Percentiles rank a stretch among this genome's conserved stretches.
Evolutionary conservation across 2,888 invertebrate genomes (phyloP).

Genomic region (Ichneumoninae sp.): DNA sequence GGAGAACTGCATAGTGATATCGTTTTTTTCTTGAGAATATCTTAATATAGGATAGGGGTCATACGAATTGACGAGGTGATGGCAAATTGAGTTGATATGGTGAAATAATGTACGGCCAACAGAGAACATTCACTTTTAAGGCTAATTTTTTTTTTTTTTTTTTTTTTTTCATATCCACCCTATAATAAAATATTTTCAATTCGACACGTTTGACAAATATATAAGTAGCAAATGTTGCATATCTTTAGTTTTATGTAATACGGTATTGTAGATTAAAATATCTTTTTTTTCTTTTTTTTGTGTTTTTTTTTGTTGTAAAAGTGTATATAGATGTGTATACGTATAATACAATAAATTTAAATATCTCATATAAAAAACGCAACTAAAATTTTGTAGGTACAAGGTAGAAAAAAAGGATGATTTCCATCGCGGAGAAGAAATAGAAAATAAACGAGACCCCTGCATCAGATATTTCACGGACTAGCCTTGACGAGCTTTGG

Average conservation of each 20-base stretch:
- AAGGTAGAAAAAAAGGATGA: slow-evolving; percentile 78
- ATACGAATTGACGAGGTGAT: slow-evolving; percentile 79
- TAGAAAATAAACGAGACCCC: slow-evolving; percentile 66
- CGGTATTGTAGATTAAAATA: slow-evolving; percentile 81
- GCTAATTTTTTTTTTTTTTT: slow-evolving; percentile 69
- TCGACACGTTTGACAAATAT: slow-evolving; percentile 78
- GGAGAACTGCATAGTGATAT: slow-evolving; percentile 75
- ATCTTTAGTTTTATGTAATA: slow-evolving; percentile 78
- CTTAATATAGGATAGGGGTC: slow-evolving; percentile 78
- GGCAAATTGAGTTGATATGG: slow-evolving; percentile 79
- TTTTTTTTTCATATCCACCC: slow-evolving; percentile 71
- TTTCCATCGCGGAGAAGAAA: slow-evolving; percentile 67
- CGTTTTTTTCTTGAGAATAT: slow-evolving; percentile 76
- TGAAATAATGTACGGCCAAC: slow-evolving; percentile 74
- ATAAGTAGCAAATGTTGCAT: slow-evolving; percentile 80
- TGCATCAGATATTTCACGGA: slow-evolving; percentile 70
- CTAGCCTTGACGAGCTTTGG: slow-evolving; percentile 82
- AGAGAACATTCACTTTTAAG: slow-evolving; percentile 72
- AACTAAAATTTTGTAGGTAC: slow-evolving; percentile 81
- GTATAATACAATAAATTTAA: slow-evolving; percentile 82
- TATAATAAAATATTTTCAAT: slow-evolving; percentile 81
- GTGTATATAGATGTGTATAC: slow-evolving; percentile 82
- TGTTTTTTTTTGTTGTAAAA: slow-evolving; percentile 78
- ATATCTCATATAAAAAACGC: slow-evolving; percentile 80
- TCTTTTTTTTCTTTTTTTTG: slow-evolving; percentile 68